Evolutionary conservation across 2,888 invertebrate species (phyloP).

Genomic region (Mesorhabditis belari): DNA sequence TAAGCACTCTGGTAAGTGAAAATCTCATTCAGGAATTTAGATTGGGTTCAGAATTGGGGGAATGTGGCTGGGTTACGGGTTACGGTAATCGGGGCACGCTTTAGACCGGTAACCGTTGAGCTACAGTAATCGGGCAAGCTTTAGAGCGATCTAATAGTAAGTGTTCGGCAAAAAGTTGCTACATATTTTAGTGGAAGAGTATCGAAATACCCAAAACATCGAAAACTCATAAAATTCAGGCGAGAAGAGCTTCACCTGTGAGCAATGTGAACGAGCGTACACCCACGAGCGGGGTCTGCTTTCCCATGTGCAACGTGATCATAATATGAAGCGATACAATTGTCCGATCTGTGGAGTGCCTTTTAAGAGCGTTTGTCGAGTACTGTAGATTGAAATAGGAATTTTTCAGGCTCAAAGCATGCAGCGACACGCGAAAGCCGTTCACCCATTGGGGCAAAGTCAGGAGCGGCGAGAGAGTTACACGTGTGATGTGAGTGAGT

Average conservation of each 20-base stretch:
- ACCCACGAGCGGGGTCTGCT: conserved; percentile 15
- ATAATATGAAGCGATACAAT: conserved; percentile 1
- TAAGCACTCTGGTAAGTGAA: conserved; percentile 10
- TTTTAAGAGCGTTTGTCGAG: not conserved
- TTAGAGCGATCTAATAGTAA: too few relatives aligned
- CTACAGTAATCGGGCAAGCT: too few relatives aligned
- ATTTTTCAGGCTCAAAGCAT: conserved; percentile 16
- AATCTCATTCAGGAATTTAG: not conserved
- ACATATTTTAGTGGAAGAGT: too few relatives aligned
- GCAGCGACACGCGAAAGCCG: conserved; percentile 15
- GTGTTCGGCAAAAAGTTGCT: too few relatives aligned
- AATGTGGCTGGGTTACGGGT: too few relatives aligned
- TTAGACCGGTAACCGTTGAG: too few relatives aligned
- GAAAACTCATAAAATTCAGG: not conserved
- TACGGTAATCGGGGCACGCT: too few relatives aligned
- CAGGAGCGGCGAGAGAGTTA: not conserved
- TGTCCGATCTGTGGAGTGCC: not conserved
- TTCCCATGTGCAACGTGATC: conserved; percentile 14
- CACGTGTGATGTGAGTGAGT: not conserved
- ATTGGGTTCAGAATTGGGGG: too few relatives aligned
- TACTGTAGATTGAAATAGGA: not conserved
- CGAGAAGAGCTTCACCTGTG: conserved; percentile 14
- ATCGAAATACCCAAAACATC: too few relatives aligned
- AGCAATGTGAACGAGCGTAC: conserved; percentile 18
- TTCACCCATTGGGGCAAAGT: not conserved